Conservation (phyloP, 1,140 invertebrate species). For the Dendrolimus kikuchii region DNA sequence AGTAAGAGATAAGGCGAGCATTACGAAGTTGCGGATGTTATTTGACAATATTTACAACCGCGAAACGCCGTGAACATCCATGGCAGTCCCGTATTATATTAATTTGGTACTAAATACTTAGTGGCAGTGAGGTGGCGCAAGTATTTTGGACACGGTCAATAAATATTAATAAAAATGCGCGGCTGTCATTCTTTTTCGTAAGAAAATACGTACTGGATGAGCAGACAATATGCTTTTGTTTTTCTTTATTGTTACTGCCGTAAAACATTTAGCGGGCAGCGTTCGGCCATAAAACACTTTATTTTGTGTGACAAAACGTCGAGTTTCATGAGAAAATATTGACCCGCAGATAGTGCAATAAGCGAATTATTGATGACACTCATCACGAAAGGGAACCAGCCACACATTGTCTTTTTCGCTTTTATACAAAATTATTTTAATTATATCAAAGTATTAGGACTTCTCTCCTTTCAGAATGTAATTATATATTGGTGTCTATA, state of each 20-base stretch:
- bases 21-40: too few species aligned
- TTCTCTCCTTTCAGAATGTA: too few species aligned
- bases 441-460: constrained; percentile 5
- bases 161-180: constrained; percentile 65
- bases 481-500: too few species aligned
- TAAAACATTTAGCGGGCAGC: constrained; percentile 65
- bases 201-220: constrained; percentile 54
- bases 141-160: constrained; percentile 50
- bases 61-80: constrained; percentile 11
- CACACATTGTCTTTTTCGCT: constrained; percentile 7
- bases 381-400: constrained; percentile 34
- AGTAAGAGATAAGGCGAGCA: too few species aligned
- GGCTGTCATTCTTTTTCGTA: constrained; percentile 57
- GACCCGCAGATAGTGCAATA: constrained; percentile 67
- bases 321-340: constrained; percentile 69
- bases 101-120: constrained; percentile 39
- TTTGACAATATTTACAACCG: constrained; percentile 13
- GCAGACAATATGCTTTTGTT: constrained; percentile 66
- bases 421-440: constrained; percentile 16
- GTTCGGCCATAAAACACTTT: constrained; percentile 60
- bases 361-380: constrained; percentile 58
- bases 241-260: constrained; percentile 70
- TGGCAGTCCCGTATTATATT: constrained; percentile 21
- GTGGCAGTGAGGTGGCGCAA: constrained; percentile 25
- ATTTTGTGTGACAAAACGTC: constrained; percentile 72